Base-by-base conservation (phyloP, 1,140 invertebrate species). In the Hypothenemus hampei region DNA sequence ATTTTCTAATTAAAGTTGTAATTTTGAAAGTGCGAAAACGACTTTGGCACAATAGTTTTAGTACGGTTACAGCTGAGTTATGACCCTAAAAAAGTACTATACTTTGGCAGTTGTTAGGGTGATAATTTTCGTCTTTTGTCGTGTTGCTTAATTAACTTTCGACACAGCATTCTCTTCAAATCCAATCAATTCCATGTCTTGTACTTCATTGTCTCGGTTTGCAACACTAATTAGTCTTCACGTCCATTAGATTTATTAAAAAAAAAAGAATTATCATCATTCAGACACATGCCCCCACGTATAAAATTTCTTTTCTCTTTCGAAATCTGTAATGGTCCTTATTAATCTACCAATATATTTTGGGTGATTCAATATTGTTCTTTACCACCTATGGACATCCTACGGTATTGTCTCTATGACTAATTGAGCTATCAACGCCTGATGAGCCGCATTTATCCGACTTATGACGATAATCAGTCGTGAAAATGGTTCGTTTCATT, bases 401-500 rank as follows among this genome's bases (percentile, higher is more conserved):
- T 50, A 46, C 31, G 23, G 48, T 45, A 58, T 65, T 65, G 64
- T 64, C 41, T 52, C 43, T 59, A n/a, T 68, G 66, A 68, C 64
- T 56, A 63, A 68, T 68, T 63, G 66, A 68, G 66, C 66, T 65
- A 68, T 68, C 66, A 68, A 57, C 61, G 52, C 59, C 61, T 66
- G 66, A 68, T 63, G 64, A 64, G 47, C 51, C 60, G 49, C 62
- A 64, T 65, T 67, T 67, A 53, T 65, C 60, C 57, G 48, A 37
- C 59, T 64, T 65, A 66, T 61, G 58, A 50, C 59, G 62, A 61
- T 56, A 63, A 61, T 66, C 61, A 55, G 56, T n/a, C n/a, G n/a
- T 29, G 48, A 41, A 51, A 43, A 36, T 41, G 36, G 35, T 44
- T 40, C 33, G 52, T 51, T 65, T 65, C 63, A 65, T 65, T 65